Base-by-base conservation (phyloP, 2,113 vertebrate genomes). In the Beaufortia kweichowensis region DNA sequence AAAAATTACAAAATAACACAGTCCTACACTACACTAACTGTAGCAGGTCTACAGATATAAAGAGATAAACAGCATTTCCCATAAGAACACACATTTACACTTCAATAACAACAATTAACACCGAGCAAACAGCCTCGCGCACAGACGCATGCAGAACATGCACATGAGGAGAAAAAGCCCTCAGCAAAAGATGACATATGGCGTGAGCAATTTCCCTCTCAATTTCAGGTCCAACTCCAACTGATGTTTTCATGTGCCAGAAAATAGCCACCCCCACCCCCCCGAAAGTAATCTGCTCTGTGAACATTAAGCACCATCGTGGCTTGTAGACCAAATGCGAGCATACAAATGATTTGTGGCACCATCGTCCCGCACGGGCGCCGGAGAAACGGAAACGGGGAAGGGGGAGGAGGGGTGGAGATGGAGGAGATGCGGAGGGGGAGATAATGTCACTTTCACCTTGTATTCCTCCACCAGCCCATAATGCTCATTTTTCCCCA, bases 261-360 rank as follows among this genome's bases (percentile, higher is more conserved):
- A 83, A 90, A 85, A 90, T 87, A 87, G 82, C 86, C 83, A 35
- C 67, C 79, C 73, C 33, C 56, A 21, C 19, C 53, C 39, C 46
- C 41, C 64, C 50, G 87, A 92, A 92, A 92, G 89, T 92, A 89
- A 91, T 92, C 90, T 92, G 86, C 87, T 90, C 88, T 23, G 85
- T 92, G 89, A 91, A 87, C 89, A 89, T 89, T 90, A 90, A 92
- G 90, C 88, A 92, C 91, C 88, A 89, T 86, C 75, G 48, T 67
- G 76, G 89, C 76, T 88, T 83, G 86, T 86, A 88, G 35, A 83
- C 87, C 84, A 92, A 92, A 92, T 90, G 90, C 90, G 87, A 91
- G 87, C 85, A 87, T 90, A 92, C 90, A 93, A 92, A 93, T 92
- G 90, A 93, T 92, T 93, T 93, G 92, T 91, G 91, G 90, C 91